Evolutionary conservation across 2,797 vertebrate species (phyloP), one percentile per base, ranked within the genome.

Genomic region (Sebastes reedi): DNA sequence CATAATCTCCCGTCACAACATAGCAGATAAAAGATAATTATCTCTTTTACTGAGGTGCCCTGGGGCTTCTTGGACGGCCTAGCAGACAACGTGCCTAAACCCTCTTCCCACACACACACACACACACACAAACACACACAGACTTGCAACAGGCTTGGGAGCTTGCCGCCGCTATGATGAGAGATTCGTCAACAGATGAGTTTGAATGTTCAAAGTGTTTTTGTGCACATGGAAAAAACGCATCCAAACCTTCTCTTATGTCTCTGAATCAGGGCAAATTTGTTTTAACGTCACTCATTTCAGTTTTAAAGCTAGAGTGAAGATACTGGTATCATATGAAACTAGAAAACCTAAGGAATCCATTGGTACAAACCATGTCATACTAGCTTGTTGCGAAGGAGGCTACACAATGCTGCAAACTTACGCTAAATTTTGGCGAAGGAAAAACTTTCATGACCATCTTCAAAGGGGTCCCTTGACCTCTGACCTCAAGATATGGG

Each of bases 1-100:
- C 95, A 93, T 95, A 96, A 96, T 96, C 95, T 95, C 91, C 95
- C 94, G 94, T 95, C 95, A 95, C 94, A 95, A 96, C 95, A 95
- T 68, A 50, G 92, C 91, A 95, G 95, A 96, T 95, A 95, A 95
- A 94, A 96, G 95, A 96, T 96, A 96, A 95, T 93, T 94, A 96
- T 96, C 94, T 95, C 92, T 94, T 92, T 93, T 91, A 88, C 92
- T 92, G 90, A 90, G 90, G 91, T 92, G 93, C 94, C 95, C 93
- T 83, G 87, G 90, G 95, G 94, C 94, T 87, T 93, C 87, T 92
- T 92, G 93, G 93, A 94, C 85, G 88, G 91, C 92, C 92, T 84
- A 65, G 85, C 90, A 94, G 93, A 94, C 87, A 75, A 93, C 91
- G 84, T 84, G 91, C 89, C 86, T 91, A 90, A 94, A 93, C 89